Evolutionary conservation across 2,113 vertebrate species (phyloP).

Genomic region (Myanophis thanlyinensis): DNA sequence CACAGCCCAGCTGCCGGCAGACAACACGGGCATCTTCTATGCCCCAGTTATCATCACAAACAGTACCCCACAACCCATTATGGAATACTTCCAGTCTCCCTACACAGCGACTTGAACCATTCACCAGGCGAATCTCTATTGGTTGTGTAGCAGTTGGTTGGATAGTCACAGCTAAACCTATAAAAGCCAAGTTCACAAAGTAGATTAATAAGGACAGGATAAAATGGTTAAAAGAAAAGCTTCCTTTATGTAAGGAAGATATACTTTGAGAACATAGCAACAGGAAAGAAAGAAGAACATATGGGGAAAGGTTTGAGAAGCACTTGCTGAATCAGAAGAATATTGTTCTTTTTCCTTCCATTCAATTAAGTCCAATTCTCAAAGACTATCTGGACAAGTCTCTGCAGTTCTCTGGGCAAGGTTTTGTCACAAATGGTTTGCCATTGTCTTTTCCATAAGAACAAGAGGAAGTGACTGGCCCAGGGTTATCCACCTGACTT

Average conservation of each 20-base stretch:
- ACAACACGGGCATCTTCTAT: not conserved
- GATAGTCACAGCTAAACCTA: not conserved
- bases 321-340: not conserved
- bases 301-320: not conserved
- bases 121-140: not conserved
- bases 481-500: not conserved
- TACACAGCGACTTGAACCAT: not conserved
- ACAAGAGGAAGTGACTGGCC: not conserved
- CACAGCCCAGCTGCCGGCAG: conserved; percentile 40
- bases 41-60: conserved; percentile 48
- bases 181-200: not conserved
- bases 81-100: conserved; percentile 43
- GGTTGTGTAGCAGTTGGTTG: not conserved
- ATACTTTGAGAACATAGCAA: not conserved
- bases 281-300: not conserved
- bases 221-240: not conserved
- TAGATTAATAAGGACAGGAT: not conserved
- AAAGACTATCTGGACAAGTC: not conserved
- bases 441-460: not conserved
- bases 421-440: not conserved
- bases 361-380: not conserved
- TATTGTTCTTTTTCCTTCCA: not conserved
- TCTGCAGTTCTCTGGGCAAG: not conserved
- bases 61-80: conserved; percentile 33
- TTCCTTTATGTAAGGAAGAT: not conserved